Percentiles rank a stretch among this genome's conserved stretches.
Evolutionary conservation across 2,888 invertebrate genomes (phyloP).

Genomic region (Myathropa florea): DNA sequence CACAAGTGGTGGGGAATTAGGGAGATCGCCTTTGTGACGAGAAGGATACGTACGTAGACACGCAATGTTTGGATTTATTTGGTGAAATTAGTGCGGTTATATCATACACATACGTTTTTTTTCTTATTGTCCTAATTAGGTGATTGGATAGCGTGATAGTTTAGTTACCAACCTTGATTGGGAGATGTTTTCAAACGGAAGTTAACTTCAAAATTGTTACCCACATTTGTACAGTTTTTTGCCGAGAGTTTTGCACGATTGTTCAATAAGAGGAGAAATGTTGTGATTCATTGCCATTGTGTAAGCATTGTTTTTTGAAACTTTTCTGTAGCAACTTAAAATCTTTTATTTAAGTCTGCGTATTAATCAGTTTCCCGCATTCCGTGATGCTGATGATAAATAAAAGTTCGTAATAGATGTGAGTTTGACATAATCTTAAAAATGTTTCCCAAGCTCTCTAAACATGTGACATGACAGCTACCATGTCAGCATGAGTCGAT

Average conservation of each 20-base stretch:
- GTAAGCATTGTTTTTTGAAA: too few relatives aligned
- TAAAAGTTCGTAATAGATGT: too few relatives aligned
- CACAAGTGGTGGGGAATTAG: constrained; percentile 1
- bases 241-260: not conserved
- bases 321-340: too few relatives aligned
- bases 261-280: not conserved
- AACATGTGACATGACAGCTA: too few relatives aligned
- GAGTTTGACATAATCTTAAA: too few relatives aligned
- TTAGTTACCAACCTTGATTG: not conserved
- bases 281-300: not conserved
- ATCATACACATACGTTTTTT: not conserved
- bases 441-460: too few relatives aligned
- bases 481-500: too few relatives aligned
- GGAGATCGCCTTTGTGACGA: not conserved
- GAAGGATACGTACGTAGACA: constrained; percentile 7
- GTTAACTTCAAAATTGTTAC: not conserved
- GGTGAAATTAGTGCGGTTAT: not conserved
- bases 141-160: not conserved
- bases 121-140: not conserved
- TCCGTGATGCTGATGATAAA: too few relatives aligned
- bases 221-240: not conserved
- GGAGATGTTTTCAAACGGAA: not conserved
- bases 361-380: too few relatives aligned
- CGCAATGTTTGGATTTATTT: constrained; percentile 8
- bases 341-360: too few relatives aligned